Percentiles rank a stretch among this genome's conserved stretches.
Evolutionary conservation across 2,888 invertebrate genomes (phyloP).

Genomic region (Conchocele bisecta): DNA sequence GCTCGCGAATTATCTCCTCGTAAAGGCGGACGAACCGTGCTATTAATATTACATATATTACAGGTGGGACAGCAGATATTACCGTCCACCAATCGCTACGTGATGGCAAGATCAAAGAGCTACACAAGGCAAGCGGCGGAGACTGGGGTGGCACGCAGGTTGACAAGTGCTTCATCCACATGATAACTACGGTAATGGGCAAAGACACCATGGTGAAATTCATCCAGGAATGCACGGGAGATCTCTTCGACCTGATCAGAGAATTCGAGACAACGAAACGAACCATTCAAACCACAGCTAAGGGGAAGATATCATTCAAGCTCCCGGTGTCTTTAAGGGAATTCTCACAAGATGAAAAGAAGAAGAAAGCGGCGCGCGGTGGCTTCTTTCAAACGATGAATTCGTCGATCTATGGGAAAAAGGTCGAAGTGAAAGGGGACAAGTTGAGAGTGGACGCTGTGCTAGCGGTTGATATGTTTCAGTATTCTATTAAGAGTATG

Average conservation of each 20-base stretch:
- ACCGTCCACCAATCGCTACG: conserved; percentile 36
- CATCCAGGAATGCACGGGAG: conserved; percentile 25
- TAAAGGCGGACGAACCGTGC: no score
- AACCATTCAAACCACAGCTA: conserved; percentile 13
- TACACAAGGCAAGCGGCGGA: conserved; percentile 46
- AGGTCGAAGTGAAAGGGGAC: conserved; percentile 19
- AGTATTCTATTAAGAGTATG: conserved; percentile 16
- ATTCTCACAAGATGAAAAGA: conserved; percentile 17
- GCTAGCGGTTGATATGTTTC: conserved; percentile 18
- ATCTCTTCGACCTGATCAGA: conserved; percentile 41
- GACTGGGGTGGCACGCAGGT: conserved; percentile 48
- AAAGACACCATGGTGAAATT: conserved; percentile 34
- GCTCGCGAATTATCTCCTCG: no score
- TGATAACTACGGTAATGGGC: conserved; percentile 36
- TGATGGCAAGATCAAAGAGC: conserved; percentile 38
- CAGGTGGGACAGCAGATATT: conserved; percentile 56
- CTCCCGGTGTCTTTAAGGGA: conserved; percentile 18
- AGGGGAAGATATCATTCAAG: conserved; percentile 31
- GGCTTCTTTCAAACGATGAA: conserved; percentile 22
- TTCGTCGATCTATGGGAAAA: conserved; percentile 11
- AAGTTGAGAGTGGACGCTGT: conserved; percentile 26
- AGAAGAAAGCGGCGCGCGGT: neutral
- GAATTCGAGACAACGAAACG: conserved; percentile 53
- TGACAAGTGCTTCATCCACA: conserved; percentile 30
- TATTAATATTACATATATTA: no score